A percentile compares a stretch with the other conserved stretches of the same genome.
phyloP scores from a whole-genome alignment of 2,888 invertebrate species.

The Notodonta dromedarius region DNA sequence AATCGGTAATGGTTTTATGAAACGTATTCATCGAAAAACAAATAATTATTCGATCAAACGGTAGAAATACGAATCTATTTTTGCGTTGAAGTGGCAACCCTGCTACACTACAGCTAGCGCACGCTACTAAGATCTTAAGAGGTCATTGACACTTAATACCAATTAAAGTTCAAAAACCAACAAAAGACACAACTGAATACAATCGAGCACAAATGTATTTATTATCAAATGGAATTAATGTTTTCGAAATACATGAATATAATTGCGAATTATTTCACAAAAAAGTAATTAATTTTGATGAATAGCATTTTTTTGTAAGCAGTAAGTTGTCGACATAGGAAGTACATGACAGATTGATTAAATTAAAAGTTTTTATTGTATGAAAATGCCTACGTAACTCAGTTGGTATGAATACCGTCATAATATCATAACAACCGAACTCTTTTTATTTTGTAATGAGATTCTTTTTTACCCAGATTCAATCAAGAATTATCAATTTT shows the following conservation, averaged over 20 bases:
- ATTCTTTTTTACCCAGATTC: too few relatives aligned
- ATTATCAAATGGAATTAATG: constrained; percentile 20
- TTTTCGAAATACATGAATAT: background rate
- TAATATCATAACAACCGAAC: background rate
- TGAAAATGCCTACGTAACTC: background rate
- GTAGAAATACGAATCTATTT: too few relatives aligned
- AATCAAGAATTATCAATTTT: too few relatives aligned
- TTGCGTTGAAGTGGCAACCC: background rate
- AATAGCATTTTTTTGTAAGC: constrained; percentile 1
- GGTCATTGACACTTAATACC: constrained; percentile 50
- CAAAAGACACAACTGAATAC: constrained; percentile 35
- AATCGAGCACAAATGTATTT: constrained; percentile 29
- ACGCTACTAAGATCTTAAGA: constrained; percentile 13
- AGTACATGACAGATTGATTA: background rate
- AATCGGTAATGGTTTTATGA: too few relatives aligned
- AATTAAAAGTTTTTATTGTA: background rate
- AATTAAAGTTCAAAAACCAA: constrained; percentile 50
- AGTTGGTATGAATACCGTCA: background rate
- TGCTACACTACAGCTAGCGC: constrained; percentile 1
- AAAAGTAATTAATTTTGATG: background rate
- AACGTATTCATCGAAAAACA: too few relatives aligned
- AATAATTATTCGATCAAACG: too few relatives aligned
- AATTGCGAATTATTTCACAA: background rate
- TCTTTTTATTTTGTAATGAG: too few relatives aligned
- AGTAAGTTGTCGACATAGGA: background rate